A percentile compares a stretch with the other conserved stretches of the same genome.
Conservation (phyloP, 30 jellyfish, hydroid and myxozoan species). For the Hydractinia echinata region DNA sequence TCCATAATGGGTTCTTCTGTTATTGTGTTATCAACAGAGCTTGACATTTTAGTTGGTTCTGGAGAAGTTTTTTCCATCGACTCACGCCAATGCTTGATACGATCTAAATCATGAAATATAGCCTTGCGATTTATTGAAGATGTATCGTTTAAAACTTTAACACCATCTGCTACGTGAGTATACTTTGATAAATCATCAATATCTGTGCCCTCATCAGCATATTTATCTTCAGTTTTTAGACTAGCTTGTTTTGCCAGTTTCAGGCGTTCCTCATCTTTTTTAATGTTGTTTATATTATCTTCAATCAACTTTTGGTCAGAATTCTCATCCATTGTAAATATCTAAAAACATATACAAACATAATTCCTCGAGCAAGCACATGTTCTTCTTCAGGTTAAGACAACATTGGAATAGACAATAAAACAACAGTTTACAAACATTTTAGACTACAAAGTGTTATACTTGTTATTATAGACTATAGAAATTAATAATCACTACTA, state of each 20-base stretch:
- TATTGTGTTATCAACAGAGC: neutral
- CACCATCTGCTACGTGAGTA: constrained; percentile 35
- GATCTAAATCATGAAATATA: constrained; percentile 38
- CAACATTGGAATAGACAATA: too few relatives aligned
- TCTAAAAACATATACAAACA: too few relatives aligned
- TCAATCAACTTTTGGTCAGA: neutral
- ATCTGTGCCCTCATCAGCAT: neutral
- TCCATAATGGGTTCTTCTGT: constrained; percentile 17
- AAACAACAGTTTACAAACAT: too few relatives aligned
- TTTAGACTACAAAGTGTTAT: too few relatives aligned
- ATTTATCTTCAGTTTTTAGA: neutral
- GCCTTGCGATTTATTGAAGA: constrained; percentile 29
- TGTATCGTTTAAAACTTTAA: constrained; percentile 32
- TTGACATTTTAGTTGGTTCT: neutral
- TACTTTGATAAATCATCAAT: constrained; percentile 11
- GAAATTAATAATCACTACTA: too few relatives aligned
- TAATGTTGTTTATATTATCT: neutral
- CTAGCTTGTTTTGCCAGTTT: neutral
- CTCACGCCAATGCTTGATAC: constrained; percentile 18
- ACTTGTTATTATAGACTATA: too few relatives aligned
- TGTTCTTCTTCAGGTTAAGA: too few relatives aligned
- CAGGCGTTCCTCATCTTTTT: constrained; percentile 7
- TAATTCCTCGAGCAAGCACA: too few relatives aligned
- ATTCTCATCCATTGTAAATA: too few relatives aligned
- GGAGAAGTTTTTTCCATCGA: neutral